Conservation (phyloP, 2,113 vertebrate genomes). For the Phocoena phocoena region DNA sequence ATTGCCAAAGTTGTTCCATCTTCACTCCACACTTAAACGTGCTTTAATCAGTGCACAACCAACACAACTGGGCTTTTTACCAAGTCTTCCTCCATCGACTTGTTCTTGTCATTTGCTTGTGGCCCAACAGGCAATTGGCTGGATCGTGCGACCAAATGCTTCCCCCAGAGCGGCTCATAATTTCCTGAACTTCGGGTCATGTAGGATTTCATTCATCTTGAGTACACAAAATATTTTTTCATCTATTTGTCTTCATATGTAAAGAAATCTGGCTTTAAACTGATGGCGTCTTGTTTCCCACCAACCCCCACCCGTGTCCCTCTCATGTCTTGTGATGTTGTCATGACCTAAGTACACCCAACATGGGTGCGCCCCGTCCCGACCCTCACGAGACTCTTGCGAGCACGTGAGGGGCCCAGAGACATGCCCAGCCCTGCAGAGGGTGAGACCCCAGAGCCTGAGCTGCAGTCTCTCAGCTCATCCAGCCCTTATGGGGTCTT, state of each 20-base stretch:
- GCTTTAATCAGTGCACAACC: rapidly evolving
- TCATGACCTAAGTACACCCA: not conserved
- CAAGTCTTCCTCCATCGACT: rapidly evolving
- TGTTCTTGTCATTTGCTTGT: too few relatives aligned
- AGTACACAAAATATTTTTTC: too few relatives aligned
- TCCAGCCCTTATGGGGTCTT: rapidly evolving
- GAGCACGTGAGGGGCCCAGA: not conserved
- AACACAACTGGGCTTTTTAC: rapidly evolving
- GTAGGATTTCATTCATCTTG: not conserved
- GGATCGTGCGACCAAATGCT: rapidly evolving
- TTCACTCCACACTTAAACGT: rapidly evolving
- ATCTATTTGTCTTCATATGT: rapidly evolving
- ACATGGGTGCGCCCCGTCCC: rapidly evolving
- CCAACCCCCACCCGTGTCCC: rapidly evolving
- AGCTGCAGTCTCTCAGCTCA: rapidly evolving
- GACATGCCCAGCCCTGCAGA: rapidly evolving
- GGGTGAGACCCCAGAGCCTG: rapidly evolving
- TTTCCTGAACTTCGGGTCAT: not conserved
- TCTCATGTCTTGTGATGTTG: rapidly evolving
- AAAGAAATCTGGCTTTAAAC: not conserved
- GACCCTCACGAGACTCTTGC: not conserved
- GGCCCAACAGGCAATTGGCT: rapidly evolving
- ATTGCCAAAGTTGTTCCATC: rapidly evolving
- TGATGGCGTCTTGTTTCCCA: rapidly evolving
- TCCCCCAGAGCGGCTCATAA: rapidly evolving